Evolutionary conservation across 2,113 vertebrate species (phyloP), one percentile per base, ranked within the genome.

Genomic region (Equus przewalskii): DNA sequence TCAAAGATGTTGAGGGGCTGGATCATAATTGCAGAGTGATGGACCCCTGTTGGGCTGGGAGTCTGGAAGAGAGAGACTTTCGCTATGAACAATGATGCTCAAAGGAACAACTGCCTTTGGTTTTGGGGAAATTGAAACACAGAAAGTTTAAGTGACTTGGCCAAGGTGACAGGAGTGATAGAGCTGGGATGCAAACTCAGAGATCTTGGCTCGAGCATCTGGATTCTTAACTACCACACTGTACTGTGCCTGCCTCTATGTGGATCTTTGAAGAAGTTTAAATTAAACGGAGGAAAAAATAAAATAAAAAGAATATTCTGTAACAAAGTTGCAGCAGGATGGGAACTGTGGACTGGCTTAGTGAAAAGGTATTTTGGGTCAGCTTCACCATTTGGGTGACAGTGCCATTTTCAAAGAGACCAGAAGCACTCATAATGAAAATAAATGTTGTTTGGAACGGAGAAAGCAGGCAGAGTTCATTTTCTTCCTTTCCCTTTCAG

Each of bases 401-500:
- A 54, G 79, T 22, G 15, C 64, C 73, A 67, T 93, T 93, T 81
- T 97, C 46, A 94, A 91, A 94, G 92, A 49, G 46, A 9, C 46
- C 49, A 85, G 80, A 80, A 84, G 78, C 1, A 73, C 51, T 44
- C 18, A 26, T 76, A 87, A 95, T 65, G 65, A 87, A 96, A 98
- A 94, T 76, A 91, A 84, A 83, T 86, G 7, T 51, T 89, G 41
- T 92, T 85, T 94, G 49, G 51, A 65, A 94, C 58, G 64, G 76
- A 84, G 78, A 51, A 7, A 84, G 90, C 0, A 11, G 73, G 30
- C 67, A 72, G 79, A 49, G 30, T 94, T 98, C 86, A 76, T 97
- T 97, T 96, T 97, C 58, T 96, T 58, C 0, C 0, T 83, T 95
- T 97, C 69, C 89, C 64, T 86, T 97, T 69, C 91, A 96, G 94